phyloP scores from a whole-genome alignment of 35 echinoderm and acorn worm species.

The Ptychodera flava region DNA sequence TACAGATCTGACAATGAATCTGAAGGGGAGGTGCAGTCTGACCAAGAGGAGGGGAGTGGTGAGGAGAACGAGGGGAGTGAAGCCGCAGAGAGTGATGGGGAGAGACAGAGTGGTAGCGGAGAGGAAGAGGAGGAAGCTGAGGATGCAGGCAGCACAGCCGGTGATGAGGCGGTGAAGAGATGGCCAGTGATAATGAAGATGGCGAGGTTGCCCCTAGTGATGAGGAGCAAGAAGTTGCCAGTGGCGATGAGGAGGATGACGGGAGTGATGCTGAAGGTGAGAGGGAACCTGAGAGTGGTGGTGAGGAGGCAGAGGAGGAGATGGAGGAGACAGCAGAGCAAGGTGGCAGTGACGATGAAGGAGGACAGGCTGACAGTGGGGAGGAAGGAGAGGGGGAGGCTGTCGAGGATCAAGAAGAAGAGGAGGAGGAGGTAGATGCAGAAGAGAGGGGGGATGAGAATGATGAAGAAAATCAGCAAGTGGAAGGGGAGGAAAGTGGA shows the following conservation, averaged over 20 bases:
- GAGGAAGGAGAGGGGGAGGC: not conserved
- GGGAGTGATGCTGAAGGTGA: not conserved
- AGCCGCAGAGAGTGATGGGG: constrained; percentile 4
- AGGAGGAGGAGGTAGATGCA: not conserved
- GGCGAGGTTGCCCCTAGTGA: not conserved
- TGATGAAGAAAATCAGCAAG: too few relatives aligned
- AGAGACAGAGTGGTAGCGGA: not conserved
- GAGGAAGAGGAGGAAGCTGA: not conserved
- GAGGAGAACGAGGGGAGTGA: constrained; percentile 27
- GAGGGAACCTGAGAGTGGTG: not conserved
- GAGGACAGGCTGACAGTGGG: not conserved
- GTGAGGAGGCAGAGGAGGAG: not conserved
- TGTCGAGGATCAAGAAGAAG: not conserved
- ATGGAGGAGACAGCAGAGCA: not conserved
- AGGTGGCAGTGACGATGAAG: not conserved
- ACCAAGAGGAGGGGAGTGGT: constrained; percentile 15
- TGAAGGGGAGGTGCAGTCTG: constrained; percentile 25
- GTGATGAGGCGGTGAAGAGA: constrained; percentile 3
- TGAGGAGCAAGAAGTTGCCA: not conserved
- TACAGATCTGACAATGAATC: constrained; percentile 29
- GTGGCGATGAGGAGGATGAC: not conserved
- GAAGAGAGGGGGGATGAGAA: not conserved
- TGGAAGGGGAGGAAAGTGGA: not conserved
- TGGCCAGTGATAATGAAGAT: not conserved
- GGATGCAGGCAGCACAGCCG: not conserved